Evolutionary conservation across 2,888 invertebrate genomes (phyloP).

Genomic region (Cyaniris semiargus): DNA sequence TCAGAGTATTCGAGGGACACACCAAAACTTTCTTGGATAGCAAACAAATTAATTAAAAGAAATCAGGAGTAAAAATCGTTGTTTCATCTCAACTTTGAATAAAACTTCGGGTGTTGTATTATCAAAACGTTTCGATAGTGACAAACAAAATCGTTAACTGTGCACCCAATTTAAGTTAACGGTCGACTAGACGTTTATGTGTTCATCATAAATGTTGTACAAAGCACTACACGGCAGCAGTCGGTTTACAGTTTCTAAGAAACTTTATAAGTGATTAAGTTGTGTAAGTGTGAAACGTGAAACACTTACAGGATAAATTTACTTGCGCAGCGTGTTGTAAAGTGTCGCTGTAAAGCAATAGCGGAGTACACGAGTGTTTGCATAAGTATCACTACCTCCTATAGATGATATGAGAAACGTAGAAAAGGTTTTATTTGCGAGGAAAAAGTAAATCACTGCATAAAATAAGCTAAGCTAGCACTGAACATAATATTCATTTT

Average conservation of each 20-base stretch:
- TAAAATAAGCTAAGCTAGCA: too few relatives aligned
- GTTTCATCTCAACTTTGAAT: neutral
- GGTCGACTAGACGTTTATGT: neutral
- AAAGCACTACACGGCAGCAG: constrained; percentile 30
- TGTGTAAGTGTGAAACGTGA: constrained; percentile 32
- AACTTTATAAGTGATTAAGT: constrained; percentile 32
- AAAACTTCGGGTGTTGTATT: neutral
- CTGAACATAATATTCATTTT: too few relatives aligned
- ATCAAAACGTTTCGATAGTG: neutral
- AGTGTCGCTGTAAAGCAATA: neutral
- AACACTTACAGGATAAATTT: constrained; percentile 34
- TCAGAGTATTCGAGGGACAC: neutral
- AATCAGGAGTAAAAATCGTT: neutral
- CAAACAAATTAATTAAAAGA: neutral
- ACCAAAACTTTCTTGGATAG: neutral
- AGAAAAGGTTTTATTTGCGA: neutral
- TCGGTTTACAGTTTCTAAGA: constrained; percentile 30
- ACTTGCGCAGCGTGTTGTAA: constrained; percentile 25
- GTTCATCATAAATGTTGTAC: constrained; percentile 26
- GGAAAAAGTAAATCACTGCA: too few relatives aligned
- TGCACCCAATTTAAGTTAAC: neutral
- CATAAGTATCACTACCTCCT: neutral
- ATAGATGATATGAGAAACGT: neutral
- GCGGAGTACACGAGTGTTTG: constrained; percentile 5
- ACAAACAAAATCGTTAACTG: neutral